These are phyloP conservation scores for Callithrix jacchus DNA, from an alignment of 2,113 vertebrate species.

Conservation along the genomic window DNA sequence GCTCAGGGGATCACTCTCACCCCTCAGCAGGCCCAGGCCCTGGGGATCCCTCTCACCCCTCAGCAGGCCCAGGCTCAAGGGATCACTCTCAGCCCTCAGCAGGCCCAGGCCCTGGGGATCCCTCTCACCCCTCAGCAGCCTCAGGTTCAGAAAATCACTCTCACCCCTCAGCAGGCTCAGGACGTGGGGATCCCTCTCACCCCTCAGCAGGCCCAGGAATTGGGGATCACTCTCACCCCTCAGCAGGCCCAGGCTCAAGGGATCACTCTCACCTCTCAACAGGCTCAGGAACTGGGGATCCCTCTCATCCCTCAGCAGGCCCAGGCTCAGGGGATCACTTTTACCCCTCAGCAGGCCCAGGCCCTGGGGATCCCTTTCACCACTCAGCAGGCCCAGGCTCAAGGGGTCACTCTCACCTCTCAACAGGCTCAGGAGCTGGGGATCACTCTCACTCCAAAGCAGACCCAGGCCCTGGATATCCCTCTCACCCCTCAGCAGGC, in stretches of 20 bases:
- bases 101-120: neutral
- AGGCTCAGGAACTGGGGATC: neutral
- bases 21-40: neutral
- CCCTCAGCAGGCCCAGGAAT: neutral
- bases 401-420: too few relatives aligned
- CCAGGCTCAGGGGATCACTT: accelerated
- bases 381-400: too few relatives aligned
- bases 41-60: too few relatives aligned
- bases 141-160: accelerated
- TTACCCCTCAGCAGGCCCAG: neutral
- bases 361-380: accelerated
- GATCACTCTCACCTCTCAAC: neutral
- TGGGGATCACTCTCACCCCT: too few relatives aligned
- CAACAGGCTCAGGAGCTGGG: accelerated
- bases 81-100: too few relatives aligned
- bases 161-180: neutral
- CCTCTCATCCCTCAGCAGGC: neutral
- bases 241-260: too few relatives aligned
- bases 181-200: accelerated
- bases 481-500: neutral
- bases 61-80: neutral
- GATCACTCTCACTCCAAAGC: too few relatives aligned
- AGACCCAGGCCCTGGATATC: too few relatives aligned
- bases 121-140: neutral
- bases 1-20: neutral